These are phyloP conservation scores for Tetrapedia diversipes DNA, from an alignment of 2,888 invertebrate species.

Conservation along the genomic window DNA sequence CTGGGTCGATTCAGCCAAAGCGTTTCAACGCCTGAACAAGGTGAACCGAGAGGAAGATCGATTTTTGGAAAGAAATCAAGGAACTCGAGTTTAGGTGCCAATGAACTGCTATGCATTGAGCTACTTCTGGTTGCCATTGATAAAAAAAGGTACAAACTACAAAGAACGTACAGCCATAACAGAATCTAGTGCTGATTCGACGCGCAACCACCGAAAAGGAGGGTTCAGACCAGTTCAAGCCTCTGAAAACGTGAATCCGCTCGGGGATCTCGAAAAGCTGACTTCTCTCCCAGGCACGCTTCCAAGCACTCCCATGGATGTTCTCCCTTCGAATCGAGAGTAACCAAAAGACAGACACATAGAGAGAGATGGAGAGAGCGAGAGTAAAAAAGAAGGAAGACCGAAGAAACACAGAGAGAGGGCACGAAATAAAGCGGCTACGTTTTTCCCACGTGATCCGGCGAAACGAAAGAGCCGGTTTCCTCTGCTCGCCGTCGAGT, in stretches of 20 bases:
- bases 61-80: too few species aligned
- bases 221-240: neutral
- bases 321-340: constrained; percentile 30
- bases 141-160: too few species aligned
- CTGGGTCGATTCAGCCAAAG: neutral
- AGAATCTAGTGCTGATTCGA: too few species aligned
- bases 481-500: constrained; percentile 46
- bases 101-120: too few species aligned
- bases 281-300: constrained; percentile 51
- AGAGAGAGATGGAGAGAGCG: neutral
- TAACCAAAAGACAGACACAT: neutral
- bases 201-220: too few species aligned
- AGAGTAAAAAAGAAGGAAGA: constrained; percentile 23
- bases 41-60: too few species aligned
- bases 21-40: too few species aligned
- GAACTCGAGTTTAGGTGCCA: too few species aligned
- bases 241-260: neutral
- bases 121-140: too few species aligned
- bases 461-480: constrained; percentile 67
- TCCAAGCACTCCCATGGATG: constrained; percentile 44
- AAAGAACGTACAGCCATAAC: too few species aligned
- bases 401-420: neutral
- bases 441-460: constrained; percentile 78
- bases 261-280: constrained; percentile 34
- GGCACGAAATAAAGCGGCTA: constrained; percentile 41